Evolutionary conservation across 2,113 vertebrate genomes (phyloP), one percentile per base, ranked within the genome.

Genomic region (Dascyllus trimaculatus): DNA sequence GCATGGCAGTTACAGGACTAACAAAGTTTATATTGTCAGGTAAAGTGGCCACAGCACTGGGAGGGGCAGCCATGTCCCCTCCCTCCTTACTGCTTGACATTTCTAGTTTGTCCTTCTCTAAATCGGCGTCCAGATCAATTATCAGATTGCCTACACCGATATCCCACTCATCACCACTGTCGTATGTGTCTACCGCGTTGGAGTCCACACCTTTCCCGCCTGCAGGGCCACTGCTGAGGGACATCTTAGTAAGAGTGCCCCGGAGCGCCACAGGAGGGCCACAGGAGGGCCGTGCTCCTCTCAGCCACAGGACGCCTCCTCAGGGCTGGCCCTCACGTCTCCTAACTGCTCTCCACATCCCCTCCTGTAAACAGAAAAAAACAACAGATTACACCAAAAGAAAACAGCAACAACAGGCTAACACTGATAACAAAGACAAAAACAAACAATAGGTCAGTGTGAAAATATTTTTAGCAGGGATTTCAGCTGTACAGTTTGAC

Each of bases 151-250:
- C 98, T 87, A 98, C 97, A 58, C 97, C 97, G 91, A 99, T 98
- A 94, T 99, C 97, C 97, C 98, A 98, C 92, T 99, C 98, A 96
- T 99, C 97, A 75, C 97, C 98, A 59, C 98, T 99, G 95, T 99
- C 97, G 60, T 99, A 98, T 48, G 97, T 95, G 90, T 99, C 98
- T 93, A 97, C 97, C 84, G 97, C 96, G 93, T 95, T 96, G 80
- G 97, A 96, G 95, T 99, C 98, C 83, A 97, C 96, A 96, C 96
- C 97, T 98, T 99, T 98, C 97, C 97, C 98, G 96, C 97, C 97
- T 97, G 97, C 96, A 97, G 96, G 95, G 96, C 96, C 96, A 94
- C 97, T 95, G 96, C 97, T 98, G 96, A 99, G 98, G 97, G 98
- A 99, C 98, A 99, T 99, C 96, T 98, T 99, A 99, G 96, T 97